A percentile compares a stretch with the other conserved stretches of the same genome.
Conservation (phyloP, 2,888 invertebrate species). For the Eudemis profundana region DNA sequence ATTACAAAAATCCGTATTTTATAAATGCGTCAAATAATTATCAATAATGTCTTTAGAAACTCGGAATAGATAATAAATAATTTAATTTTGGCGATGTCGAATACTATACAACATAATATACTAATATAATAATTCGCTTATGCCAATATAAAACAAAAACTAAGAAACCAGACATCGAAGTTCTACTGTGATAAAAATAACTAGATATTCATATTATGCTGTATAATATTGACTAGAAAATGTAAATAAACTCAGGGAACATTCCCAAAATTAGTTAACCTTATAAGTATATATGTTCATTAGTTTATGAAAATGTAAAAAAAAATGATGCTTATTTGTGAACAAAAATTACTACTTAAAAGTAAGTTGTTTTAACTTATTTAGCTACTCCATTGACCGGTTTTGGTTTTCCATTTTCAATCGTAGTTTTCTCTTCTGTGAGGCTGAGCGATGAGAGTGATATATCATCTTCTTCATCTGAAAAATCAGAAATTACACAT, state of each 20-base stretch:
- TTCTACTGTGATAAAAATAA: constrained; percentile 5
- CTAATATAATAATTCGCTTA: constrained; percentile 33
- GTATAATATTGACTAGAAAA: constrained; percentile 48
- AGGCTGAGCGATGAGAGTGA: constrained; percentile 73
- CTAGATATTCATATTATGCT: constrained; percentile 49
- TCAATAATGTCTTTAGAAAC: not conserved
- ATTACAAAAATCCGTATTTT: not conserved
- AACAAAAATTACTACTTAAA: constrained; percentile 42
- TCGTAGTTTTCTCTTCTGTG: constrained; percentile 70
- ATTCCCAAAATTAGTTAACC: constrained; percentile 12
- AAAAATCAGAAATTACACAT: constrained; percentile 36
- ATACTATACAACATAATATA: constrained; percentile 46
- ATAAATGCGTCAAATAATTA: constrained; percentile 15
- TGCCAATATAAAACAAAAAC: constrained; percentile 43
- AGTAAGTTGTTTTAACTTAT: constrained; percentile 40
- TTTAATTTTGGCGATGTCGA: constrained; percentile 30
- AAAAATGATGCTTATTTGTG: constrained; percentile 25
- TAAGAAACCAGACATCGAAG: constrained; percentile 14
- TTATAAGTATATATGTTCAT: constrained; percentile 23
- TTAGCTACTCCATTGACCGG: constrained; percentile 61
- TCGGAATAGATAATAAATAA: not conserved
- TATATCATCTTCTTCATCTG: constrained; percentile 74
- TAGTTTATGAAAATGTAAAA: constrained; percentile 3
- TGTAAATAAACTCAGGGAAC: constrained; percentile 5
- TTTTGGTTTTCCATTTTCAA: constrained; percentile 67